These are phyloP conservation scores for Sibirionetta formosa DNA, from an alignment of 2,797 vertebrate species.

Conservation along the genomic window DNA sequence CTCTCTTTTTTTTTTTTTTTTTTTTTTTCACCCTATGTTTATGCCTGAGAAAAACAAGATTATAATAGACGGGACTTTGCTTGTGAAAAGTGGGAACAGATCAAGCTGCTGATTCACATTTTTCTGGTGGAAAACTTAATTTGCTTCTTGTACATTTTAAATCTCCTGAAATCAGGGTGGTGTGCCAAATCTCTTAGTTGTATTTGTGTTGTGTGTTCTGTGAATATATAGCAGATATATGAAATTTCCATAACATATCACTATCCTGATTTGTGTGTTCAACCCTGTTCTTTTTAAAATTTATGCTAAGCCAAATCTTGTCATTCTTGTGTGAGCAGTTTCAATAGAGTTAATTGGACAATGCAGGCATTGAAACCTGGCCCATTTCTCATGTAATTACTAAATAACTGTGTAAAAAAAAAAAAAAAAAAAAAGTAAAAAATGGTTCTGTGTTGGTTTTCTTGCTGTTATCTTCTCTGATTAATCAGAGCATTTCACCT, in stretches of 20 bases:
- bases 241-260: background rate
- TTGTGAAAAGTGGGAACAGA: slow-evolving; percentile 16
- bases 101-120: slow-evolving; percentile 24
- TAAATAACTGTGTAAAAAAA: fast-evolving
- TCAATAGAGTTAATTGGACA: background rate
- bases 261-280: background rate
- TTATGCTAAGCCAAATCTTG: background rate
- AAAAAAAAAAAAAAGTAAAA: no score
- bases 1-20: background rate
- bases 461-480: background rate
- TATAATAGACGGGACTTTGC: slow-evolving; percentile 18
- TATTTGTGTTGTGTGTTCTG: background rate
- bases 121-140: slow-evolving; percentile 12
- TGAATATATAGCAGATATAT: background rate
- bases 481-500: background rate
- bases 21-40: slow-evolving; percentile 41
- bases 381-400: background rate
- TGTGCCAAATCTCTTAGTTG: background rate
- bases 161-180: background rate
- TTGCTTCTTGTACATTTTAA: slow-evolving; percentile 4
- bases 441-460: background rate
- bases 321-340: background rate
- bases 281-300: background rate
- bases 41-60: slow-evolving; percentile 59
- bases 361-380: background rate